Base-by-base conservation (phyloP, 1,140 invertebrate genomes). In the Onthophagus taurus region DNA sequence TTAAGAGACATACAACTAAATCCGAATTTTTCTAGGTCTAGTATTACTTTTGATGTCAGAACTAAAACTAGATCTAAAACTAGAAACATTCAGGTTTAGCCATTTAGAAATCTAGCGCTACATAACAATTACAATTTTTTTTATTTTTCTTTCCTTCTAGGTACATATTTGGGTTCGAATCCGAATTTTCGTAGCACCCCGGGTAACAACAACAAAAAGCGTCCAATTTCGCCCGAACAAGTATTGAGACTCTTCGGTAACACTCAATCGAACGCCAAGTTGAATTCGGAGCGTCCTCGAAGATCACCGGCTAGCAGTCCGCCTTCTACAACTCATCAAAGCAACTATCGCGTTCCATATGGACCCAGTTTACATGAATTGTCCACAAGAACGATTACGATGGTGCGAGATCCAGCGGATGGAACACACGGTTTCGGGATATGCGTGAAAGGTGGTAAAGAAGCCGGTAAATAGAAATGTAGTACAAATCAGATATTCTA, bases 391-490 rank as follows among this genome's bases (percentile, higher is more conserved):
- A 89, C 84, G 44, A 81, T 89, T 55, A 85, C 77, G 56, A 89
- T 89, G 84, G 80, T 80, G 38, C 70, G 83, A 37, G 83, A 85
- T 59, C 77, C 78, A 4, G 76, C 80, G 33, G 83, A 85, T 55
- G 73, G 72, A 7, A 74, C 75, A 20, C 84, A 86, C 63, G 86
- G 86, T 38, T 89, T 89, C 64, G 85, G 85, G 41, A 89, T 89
- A 49, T 89, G 85, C 68, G 85, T 89, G 54, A 89, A 89, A 66
- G 86, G 85, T 54, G 85, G 86, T 37, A 86, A 87, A 67, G 84
- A 89, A 64, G 79, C 84, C 62, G 83, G 84, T 87, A 59, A 52
- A 47, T 36, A 34, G 4, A 6, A 5, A 19, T 5, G 7, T 37
- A 21, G 6, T 17, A 9, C n/a, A 26, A n/a, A n/a, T n/a, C n/a